Base-by-base conservation (phyloP, 1,140 invertebrate genomes). In the Dendrolimus kikuchii region DNA sequence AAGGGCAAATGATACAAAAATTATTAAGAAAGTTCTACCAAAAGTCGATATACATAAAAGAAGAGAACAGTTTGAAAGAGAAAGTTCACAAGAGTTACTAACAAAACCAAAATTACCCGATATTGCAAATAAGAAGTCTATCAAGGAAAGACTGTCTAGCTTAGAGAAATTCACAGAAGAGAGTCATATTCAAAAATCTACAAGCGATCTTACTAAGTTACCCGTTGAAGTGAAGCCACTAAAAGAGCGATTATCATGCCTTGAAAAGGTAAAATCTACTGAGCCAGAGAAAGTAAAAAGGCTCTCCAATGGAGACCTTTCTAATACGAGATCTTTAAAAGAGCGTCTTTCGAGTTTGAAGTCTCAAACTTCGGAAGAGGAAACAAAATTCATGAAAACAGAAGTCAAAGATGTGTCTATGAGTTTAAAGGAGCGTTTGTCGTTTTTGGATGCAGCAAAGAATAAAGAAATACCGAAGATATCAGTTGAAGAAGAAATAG, bases 41-140 rank as follows among this genome's bases (percentile, higher is more conserved):
- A 95, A 95, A 86, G 92, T 96, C 5, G 92, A 96, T 72, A 93
- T 96, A 57, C 89, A 92, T 47, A 94, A 95, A 78, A 88, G 94
- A 63, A 92, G 94, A 61, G 93, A 95, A 75, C 90, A 96, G 45
- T 96, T 96, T 66, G 94, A 96, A 77, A 92, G 90, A 62, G 85
- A 90, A 71, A 87, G 74, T 62, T 88, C 79, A 49, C 88, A 77
- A 67, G 89, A 87, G 71, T 55, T 73, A 9, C 84, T 78, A 67
- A 78, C 74, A 53, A 88, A 89, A 73, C 68, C 75, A 60, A 87
- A 83, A 68, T 81, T 89, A 50, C 89, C 89, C 63, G 92, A 93
- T 53, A 89, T 92, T 51, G 74, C 84, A 3, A 90, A 90, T 46
- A 83, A 90, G 45, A 92, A 90, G 71, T 92, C 91, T 9, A 93